Evolutionary conservation across 2,888 invertebrate genomes (phyloP).

Genomic region (Tethea ocularis): DNA sequence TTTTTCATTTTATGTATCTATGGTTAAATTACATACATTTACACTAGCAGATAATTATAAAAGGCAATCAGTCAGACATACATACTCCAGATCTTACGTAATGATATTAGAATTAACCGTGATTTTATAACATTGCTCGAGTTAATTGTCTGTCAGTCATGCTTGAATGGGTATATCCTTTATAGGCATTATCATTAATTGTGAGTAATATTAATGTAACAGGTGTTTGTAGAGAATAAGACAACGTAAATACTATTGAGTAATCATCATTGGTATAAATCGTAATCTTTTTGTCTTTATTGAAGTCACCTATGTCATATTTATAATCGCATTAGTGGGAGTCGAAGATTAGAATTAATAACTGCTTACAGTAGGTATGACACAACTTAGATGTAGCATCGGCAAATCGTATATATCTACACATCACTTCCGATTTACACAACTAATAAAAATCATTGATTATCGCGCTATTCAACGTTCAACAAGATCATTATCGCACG

Average conservation of each 20-base stretch:
- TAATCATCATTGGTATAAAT: not conserved
- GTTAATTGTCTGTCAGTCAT: constrained; percentile 26
- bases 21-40: not conserved
- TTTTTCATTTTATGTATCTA: not conserved
- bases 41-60: not conserved
- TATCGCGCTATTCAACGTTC: too few species aligned
- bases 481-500: too few species aligned
- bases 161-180: constrained; percentile 26
- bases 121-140: constrained; percentile 21
- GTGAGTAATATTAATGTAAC: constrained; percentile 43
- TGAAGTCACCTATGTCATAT: too few species aligned
- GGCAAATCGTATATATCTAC: too few species aligned
- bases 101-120: constrained; percentile 10
- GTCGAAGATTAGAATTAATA: too few species aligned
- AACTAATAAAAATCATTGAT: too few species aligned
- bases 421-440: too few species aligned
- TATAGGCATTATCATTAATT: constrained; percentile 29
- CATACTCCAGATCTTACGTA: constrained; percentile 2
- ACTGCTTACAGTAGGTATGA: too few species aligned
- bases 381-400: too few species aligned
- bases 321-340: too few species aligned
- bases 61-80: not conserved
- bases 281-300: not conserved
- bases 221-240: constrained; percentile 45
- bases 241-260: constrained; percentile 21